Evolutionary conservation across 2,888 invertebrate genomes (phyloP).

Genomic region (Proisotoma minuta): DNA sequence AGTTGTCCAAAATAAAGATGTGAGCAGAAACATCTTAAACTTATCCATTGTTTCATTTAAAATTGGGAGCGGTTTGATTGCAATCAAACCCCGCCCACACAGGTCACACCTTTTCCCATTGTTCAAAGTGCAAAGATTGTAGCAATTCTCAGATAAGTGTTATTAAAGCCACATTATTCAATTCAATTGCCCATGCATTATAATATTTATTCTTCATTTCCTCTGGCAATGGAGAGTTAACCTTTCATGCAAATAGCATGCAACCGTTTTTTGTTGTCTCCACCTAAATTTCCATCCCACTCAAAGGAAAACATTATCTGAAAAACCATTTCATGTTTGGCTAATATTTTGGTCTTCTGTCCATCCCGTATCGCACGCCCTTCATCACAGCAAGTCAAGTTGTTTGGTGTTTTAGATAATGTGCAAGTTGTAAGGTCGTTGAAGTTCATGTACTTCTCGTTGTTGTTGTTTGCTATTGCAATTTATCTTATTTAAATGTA

Average conservation of each 20-base stretch:
- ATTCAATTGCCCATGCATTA: too few relatives aligned
- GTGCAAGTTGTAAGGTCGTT: neutral
- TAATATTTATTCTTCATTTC: neutral
- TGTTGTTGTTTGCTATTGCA: neutral
- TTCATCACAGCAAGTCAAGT: too few relatives aligned
- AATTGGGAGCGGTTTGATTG: too few relatives aligned
- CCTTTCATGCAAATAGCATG: neutral
- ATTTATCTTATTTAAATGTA: neutral
- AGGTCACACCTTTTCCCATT: slow-evolving; percentile 30
- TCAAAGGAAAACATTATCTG: neutral
- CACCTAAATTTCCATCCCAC: neutral
- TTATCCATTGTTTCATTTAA: too few relatives aligned
- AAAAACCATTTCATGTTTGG: neutral
- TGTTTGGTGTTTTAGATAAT: too few relatives aligned
- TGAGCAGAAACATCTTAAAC: too few relatives aligned
- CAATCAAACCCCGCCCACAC: slow-evolving; percentile 32
- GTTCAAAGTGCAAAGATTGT: too few relatives aligned
- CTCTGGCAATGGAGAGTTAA: slow-evolving; percentile 4
- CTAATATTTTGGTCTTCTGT: neutral
- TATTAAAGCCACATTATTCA: too few relatives aligned
- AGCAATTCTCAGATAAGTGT: too few relatives aligned
- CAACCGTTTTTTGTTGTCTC: neutral
- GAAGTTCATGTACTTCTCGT: neutral
- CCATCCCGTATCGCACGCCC: neutral
- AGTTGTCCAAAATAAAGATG: too few relatives aligned